Evolutionary conservation across 2,888 invertebrate genomes (phyloP), one percentile per base, ranked within the genome.

Genomic region (Tetragnatha montana): DNA sequence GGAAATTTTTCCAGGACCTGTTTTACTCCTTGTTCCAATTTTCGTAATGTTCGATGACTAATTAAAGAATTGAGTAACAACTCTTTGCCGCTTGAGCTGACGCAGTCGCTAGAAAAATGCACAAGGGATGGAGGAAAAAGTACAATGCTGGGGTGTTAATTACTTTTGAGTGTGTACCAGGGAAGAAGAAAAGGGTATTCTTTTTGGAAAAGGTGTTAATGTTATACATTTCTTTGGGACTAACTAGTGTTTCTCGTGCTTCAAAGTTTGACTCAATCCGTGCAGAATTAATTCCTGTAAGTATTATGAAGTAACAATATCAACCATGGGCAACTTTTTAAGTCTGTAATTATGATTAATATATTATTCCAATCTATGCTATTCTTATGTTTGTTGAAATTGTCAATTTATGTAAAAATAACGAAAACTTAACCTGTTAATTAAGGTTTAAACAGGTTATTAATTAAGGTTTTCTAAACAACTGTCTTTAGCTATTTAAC

Each of bases 221-320:
- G 74, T 74, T 74, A 74, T 74, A 35, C 21, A 35, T 19, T 74
- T 69, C n/a, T 69, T n/a, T 17, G 69, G n/a, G 14, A 69, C n/a
- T 69, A n/a, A 69, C 69, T n/a, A n/a, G 14, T 71, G 71, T n/a
- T 35, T 35, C 35, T 35, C 35, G 4, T 35, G 35, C 4, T 35
- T 35, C 2, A 35, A 35, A 35, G 35, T 35, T 35, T 1, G 35
- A 35, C 35, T 35, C 35, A 35, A 35, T 35, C 35, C 35, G 35
- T 35, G 35, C 35, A 35, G 35, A 35, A 35, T 35, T 35, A 4
- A 35, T 35, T 35, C 35, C 35, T 35, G 35, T 35, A 35, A 4
- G 35, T 35, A 35, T 35, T 4, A 35, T 35, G 35, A 35, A 35
- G 4, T 35, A 35, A 35, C 35, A 35, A 35, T 35, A 35, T 35